Evolutionary conservation across 2,797 vertebrate species (phyloP).

Genomic region (Novumbra hubbsi): DNA sequence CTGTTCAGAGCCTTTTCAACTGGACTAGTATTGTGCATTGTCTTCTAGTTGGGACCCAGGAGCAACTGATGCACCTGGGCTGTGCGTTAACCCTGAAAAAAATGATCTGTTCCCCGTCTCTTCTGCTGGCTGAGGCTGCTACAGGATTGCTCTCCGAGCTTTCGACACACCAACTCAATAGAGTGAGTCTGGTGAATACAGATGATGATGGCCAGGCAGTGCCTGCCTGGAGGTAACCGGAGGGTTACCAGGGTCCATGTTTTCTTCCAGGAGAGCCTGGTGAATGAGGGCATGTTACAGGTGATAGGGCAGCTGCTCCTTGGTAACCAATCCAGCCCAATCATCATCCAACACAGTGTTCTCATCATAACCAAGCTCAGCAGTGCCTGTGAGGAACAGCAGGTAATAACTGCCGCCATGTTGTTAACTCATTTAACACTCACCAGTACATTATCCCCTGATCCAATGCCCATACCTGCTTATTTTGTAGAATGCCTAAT

Average conservation of each 20-base stretch:
- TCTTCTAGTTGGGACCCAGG: slow-evolving; percentile 66
- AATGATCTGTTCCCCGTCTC: slow-evolving; percentile 60
- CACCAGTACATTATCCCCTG: background rate
- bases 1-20: background rate
- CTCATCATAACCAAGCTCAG: slow-evolving; percentile 70
- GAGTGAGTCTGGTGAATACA: slow-evolving; percentile 38
- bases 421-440: background rate
- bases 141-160: slow-evolving; percentile 71
- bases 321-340: slow-evolving; percentile 52
- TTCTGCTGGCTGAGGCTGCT: slow-evolving; percentile 58
- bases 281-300: slow-evolving; percentile 67
- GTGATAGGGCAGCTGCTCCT: slow-evolving; percentile 67
- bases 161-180: slow-evolving; percentile 67
- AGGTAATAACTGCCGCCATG: slow-evolving; percentile 40
- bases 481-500: background rate
- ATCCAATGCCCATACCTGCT: background rate
- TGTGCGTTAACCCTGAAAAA: slow-evolving; percentile 63
- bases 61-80: slow-evolving; percentile 70
- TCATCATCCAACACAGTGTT: slow-evolving; percentile 65
- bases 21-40: slow-evolving; percentile 11
- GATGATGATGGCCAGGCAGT: background rate
- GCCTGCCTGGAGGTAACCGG: background rate
- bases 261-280: slow-evolving; percentile 65
- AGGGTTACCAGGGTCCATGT: background rate
- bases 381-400: slow-evolving; percentile 52